Evolutionary conservation across 1,140 invertebrate species (phyloP), one percentile per base, ranked within the genome.

Genomic region (Scaptodrosophila lebanonensis): DNA sequence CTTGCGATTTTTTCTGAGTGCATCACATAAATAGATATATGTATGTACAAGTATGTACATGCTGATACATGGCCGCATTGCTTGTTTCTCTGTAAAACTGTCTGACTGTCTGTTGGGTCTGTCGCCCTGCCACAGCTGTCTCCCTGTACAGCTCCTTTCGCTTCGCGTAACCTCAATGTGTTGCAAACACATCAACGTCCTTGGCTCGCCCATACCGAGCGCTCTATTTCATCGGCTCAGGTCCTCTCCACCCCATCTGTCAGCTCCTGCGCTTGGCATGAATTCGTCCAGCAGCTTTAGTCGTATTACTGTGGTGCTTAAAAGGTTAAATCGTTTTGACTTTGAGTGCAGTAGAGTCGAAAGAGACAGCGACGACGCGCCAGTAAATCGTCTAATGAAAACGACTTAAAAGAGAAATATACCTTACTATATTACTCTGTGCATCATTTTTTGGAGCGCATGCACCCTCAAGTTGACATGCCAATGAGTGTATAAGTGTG

Each of bases 321-420:
- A 77, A 77, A 79, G 68, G 72, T 79, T 77, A 77, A 77, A 77
- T 68, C 68, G 64, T 68, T 77, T 79, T 73, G 68, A 79, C 73
- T 68, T 79, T 79, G 64, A 68, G 70, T 43, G 35, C 36, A 40
- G 36, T 27, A 17, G 33, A n/a, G n/a, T n/a, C n/a, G n/a, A n/a
- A n/a, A n/a, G n/a, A n/a, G n/a, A n/a, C 36, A 13, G 27, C 43
- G 48, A 44, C 64, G 62, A 51, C 68, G 45, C 43, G 49, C 50
- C 60, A 51, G 54, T 50, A 73, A 75, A 64, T 75, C 66, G 66
- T 56, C 71, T 53, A 70, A 76, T 76, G 54, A 76, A 69, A 57
- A 66, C 61, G 39, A 58, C 58, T 57, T 65, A 76, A 76, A 77
- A 72, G 48, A 71, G 72, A 61, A 72, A 67, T 64, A 77, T 71